Conservation (phyloP, 2,888 invertebrate species). For the Metacarcinus magister region DNA sequence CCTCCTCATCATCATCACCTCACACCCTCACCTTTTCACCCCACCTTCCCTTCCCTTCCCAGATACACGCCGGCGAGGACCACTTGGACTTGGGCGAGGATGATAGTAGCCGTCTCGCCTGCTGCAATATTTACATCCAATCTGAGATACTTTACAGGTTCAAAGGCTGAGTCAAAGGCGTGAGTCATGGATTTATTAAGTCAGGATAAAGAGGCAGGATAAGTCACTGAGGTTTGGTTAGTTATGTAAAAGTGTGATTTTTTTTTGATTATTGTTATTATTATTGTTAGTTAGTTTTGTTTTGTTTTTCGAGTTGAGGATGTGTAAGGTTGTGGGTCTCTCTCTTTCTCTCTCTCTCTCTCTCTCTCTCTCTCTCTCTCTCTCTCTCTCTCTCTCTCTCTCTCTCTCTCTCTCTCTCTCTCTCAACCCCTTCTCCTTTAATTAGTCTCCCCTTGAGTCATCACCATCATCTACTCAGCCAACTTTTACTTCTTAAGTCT, state of each 20-base stretch:
- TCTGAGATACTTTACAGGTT: constrained; percentile 65
- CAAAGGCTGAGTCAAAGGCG: constrained; percentile 61
- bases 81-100: constrained; percentile 77
- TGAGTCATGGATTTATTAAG: too few relatives aligned
- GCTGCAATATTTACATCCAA: constrained; percentile 75
- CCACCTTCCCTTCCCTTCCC: not conserved
- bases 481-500: not conserved
- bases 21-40: not conserved
- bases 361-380: constrained; percentile 31
- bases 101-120: constrained; percentile 76
- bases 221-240: too few relatives aligned
- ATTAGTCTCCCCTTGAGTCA: not conserved
- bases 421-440: not conserved
- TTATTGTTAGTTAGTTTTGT: too few relatives aligned
- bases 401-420: constrained; percentile 44
- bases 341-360: not conserved
- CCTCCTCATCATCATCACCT: not conserved
- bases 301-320: too few relatives aligned
- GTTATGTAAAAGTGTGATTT: too few relatives aligned
- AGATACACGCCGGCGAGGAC: constrained; percentile 78
- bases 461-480: not conserved
- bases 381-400: constrained; percentile 45
- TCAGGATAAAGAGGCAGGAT: too few relatives aligned
- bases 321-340: too few relatives aligned
- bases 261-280: too few relatives aligned